Evolutionary conservation across 2,797 vertebrate genomes (phyloP).

Genomic region (Helicolenus hilgendorfi): DNA sequence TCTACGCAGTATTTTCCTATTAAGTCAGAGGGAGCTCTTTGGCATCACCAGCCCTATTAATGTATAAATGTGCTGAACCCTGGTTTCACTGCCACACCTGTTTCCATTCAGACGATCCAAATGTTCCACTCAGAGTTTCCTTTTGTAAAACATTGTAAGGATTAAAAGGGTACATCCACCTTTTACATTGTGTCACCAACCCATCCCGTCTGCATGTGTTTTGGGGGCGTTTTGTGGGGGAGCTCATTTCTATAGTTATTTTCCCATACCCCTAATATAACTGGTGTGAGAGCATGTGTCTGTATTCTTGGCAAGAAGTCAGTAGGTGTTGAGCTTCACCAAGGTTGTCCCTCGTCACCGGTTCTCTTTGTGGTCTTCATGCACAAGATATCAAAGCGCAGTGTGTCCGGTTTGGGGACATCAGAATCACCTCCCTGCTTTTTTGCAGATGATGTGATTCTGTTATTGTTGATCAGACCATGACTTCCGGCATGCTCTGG

Average conservation of each 20-base stretch:
- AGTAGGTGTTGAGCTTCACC: neutral
- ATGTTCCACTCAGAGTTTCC: conserved; percentile 65
- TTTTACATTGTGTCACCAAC: neutral
- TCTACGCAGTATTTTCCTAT: conserved; percentile 53
- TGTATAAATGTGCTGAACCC: conserved; percentile 56
- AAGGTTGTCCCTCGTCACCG: too few relatives aligned
- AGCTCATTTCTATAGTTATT: rapidly evolving
- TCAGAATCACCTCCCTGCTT: too few relatives aligned
- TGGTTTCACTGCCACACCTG: conserved; percentile 76
- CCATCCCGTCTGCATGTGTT: neutral
- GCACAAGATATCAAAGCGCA: neutral
- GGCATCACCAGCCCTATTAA: neutral
- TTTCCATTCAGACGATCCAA: conserved; percentile 73
- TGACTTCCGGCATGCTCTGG: neutral
- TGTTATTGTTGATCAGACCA: neutral
- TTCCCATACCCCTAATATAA: too few relatives aligned
- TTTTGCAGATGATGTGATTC: neutral
- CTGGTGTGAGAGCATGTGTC: too few relatives aligned
- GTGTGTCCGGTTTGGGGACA: too few relatives aligned
- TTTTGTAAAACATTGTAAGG: conserved; percentile 8
- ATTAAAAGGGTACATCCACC: neutral
- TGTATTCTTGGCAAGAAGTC: too few relatives aligned
- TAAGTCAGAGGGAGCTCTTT: conserved; percentile 13
- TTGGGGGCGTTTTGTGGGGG: neutral
- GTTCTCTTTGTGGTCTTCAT: neutral